Evolutionary conservation across 1,140 invertebrate species (phyloP).

Genomic region (Zophobas atratus): DNA sequence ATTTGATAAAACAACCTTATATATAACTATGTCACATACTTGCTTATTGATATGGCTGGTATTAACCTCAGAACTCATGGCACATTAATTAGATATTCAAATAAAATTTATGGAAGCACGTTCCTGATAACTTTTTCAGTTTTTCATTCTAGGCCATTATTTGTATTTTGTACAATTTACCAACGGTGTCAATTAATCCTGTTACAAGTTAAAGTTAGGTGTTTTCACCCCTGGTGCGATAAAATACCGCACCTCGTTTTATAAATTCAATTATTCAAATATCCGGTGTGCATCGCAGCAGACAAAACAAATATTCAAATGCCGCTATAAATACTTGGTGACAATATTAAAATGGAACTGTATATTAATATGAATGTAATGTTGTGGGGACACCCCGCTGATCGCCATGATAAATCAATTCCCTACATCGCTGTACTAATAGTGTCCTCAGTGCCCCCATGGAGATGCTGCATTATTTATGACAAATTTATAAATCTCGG

Average conservation of each 20-base stretch:
- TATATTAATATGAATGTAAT: constrained; percentile 68
- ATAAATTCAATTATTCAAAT: constrained; percentile 66
- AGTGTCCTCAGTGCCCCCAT: constrained; percentile 65
- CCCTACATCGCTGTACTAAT: constrained; percentile 66
- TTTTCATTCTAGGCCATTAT: no score
- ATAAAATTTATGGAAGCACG: background rate
- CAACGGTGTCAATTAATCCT: background rate
- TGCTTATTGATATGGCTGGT: background rate
- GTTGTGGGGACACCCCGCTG: constrained; percentile 61
- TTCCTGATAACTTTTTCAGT: background rate
- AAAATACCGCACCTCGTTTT: constrained; percentile 62
- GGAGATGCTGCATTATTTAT: constrained; percentile 66
- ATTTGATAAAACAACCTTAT: background rate
- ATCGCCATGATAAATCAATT: constrained; percentile 67
- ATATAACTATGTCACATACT: background rate
- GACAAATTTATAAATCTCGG: constrained; percentile 65
- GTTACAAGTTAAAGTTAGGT: background rate
- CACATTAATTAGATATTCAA: background rate
- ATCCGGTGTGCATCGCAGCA: constrained; percentile 49
- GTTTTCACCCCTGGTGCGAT: constrained; percentile 55
- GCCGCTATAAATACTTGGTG: constrained; percentile 67
- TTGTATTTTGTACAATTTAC: background rate
- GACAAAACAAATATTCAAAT: constrained; percentile 66
- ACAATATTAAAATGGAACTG: constrained; percentile 68
- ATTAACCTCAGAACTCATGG: background rate